A percentile compares a stretch with the other conserved stretches of the same genome.
Evolutionary conservation across 2,113 vertebrate genomes (phyloP).

Genomic region (Psephotus haematonotus): DNA sequence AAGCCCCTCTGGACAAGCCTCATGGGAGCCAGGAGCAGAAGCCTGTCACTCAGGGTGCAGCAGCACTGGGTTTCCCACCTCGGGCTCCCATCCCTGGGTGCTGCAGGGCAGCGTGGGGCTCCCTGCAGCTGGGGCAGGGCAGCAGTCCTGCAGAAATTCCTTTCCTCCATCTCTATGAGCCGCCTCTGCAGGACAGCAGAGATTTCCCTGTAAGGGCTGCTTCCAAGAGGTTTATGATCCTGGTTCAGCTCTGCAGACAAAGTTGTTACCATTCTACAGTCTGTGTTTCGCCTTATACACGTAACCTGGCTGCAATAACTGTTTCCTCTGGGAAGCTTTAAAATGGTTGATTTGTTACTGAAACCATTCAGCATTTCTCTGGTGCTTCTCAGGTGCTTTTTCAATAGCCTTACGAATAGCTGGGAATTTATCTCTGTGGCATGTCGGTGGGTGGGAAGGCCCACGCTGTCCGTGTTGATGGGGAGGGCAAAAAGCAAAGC

Average conservation of each 20-base stretch:
- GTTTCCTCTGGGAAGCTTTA: not conserved
- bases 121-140: not conserved
- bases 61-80: not conserved
- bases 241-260: not conserved
- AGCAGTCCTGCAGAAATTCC: not conserved
- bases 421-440: not conserved
- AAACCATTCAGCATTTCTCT: not conserved
- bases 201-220: not conserved
- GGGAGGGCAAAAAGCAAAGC: not conserved
- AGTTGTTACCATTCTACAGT: not conserved
- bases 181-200: not conserved
- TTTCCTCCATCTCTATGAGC: not conserved
- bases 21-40: not conserved
- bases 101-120: not conserved
- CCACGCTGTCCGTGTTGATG: not conserved
- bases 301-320: not conserved
- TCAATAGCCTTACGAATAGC: not conserved
- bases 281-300: not conserved
- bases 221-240: not conserved
- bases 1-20: not conserved
- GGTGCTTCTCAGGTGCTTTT: not conserved
- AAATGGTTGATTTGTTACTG: not conserved
- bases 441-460: not conserved
- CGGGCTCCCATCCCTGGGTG: rapidly evolving
- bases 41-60: not conserved